Percentiles rank a stretch among this genome's conserved stretches.
Evolutionary conservation across 37 sponge, comb jelly and placozoan genomes (phyloP).

Genomic region (Spongilla lacustris): DNA sequence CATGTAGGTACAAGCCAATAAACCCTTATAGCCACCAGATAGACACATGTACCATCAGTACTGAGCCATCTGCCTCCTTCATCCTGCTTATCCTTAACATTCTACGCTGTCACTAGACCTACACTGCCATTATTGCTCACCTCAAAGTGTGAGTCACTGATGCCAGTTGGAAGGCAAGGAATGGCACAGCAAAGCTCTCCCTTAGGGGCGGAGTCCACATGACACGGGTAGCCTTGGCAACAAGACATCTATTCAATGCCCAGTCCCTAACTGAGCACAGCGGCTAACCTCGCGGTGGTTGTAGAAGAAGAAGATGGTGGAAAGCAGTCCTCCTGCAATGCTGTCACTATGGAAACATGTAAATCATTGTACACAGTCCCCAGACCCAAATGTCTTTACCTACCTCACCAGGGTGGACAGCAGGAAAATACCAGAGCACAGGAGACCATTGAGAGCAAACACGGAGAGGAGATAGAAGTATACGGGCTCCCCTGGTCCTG

Average conservation of each 20-base stretch:
- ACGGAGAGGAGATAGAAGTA: slow-evolving; percentile 88
- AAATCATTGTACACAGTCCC: not conserved
- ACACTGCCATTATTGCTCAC: slow-evolving; percentile 9
- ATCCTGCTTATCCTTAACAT: no score
- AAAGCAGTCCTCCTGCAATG: slow-evolving; percentile 63
- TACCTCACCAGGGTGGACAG: slow-evolving; percentile 69
- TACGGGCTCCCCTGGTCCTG: slow-evolving; percentile 80
- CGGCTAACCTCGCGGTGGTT: slow-evolving; percentile 80
- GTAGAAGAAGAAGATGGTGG: slow-evolving; percentile 62
- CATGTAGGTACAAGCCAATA: no score
- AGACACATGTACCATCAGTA: no score
- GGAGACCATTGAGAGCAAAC: slow-evolving; percentile 87
- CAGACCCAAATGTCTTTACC: not conserved
- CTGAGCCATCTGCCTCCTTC: no score
- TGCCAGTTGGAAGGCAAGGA: slow-evolving; percentile 81
- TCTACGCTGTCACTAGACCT: no score
- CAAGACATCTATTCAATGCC: no score
- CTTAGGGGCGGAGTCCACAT: slow-evolving; percentile 98
- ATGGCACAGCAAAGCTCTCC: slow-evolving; percentile 95
- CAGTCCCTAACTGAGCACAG: not conserved
- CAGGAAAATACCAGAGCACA: slow-evolving; percentile 59
- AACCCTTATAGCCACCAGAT: no score
- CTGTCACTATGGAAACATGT: slow-evolving; percentile 46
- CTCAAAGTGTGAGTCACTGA: slow-evolving; percentile 56
- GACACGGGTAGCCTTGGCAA: slow-evolving; percentile 78